Base-by-base conservation (phyloP, 2,797 vertebrate species). In the Sebastes trivittatus region DNA sequence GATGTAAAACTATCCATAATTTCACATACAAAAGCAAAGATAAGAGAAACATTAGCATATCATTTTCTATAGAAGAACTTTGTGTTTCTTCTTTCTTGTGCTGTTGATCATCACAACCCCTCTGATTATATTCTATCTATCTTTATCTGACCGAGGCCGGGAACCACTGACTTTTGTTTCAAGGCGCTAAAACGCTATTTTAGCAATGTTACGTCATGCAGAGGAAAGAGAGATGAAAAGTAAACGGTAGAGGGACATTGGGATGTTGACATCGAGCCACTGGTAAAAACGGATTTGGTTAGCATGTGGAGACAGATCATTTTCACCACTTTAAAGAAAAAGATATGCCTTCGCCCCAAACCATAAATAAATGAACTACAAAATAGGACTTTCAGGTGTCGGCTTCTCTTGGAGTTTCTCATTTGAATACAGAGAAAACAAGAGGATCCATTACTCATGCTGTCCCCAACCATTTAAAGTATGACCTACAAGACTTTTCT, bases 401-500 rank as follows among this genome's bases (percentile, higher is more conserved):
- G n/a, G 75, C 32, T 75, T 76, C 64, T 81, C 61, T 70, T 42
- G 5, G 29, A 52, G 58, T 56, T 83, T 72, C 65, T 55, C 36
- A 20, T 80, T 42, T 60, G 23, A 75, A 67, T 6, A 74, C 22
- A 65, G 59, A 49, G 63, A 81, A 72, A 84, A 69, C 42, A 75
- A 75, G 63, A 75, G 23, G 42, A 58, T 58, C 18, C 29, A 32
- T 42, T 6, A 14, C 27, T 58, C 58, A 36, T 65, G 74, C 20
- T 9, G 30, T 72, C 62, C 60, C 72, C 25, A 42, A 52, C 72
- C 30, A 23, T 65, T 42, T n/a, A 23, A 72, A 75, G 25, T n/a
- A 73, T 71, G 54, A 82, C 54, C 49, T 67, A 23, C 79, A 86
- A 92, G 91, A 87, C 89, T 75, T 83, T 75, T 77, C 71, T 88